Evolutionary conservation across 2,888 invertebrate genomes (phyloP), one percentile per base, ranked within the genome.

Genomic region (Eupithecia insigniata): DNA sequence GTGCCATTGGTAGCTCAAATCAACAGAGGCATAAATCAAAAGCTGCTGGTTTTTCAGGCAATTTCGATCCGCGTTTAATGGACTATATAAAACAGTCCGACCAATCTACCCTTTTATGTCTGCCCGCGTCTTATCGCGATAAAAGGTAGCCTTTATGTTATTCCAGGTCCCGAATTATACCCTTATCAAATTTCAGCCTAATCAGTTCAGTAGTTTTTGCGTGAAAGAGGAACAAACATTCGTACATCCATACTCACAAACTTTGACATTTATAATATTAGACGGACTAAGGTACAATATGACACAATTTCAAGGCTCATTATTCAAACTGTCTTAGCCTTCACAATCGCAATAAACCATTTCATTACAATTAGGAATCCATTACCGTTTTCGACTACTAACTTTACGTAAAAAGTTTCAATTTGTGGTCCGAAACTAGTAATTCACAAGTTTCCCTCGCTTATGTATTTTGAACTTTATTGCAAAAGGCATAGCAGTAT

Each of bases 401-500:
- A 51, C 62, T 62, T n/a, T 28, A 43, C 3, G 26, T 51, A 46
- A n/a, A 26, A 43, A 10, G 28, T 26, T 64, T 62, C n/a, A n/a
- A 34, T 55, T 12, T 36, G 36, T 61, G 68, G 34, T 62, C 30
- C 26, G 16, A 64, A 70, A 28, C n/a, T 43, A 6, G 1, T 39
- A 66, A 32, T 43, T 46, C 26, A 69, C 36, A 34, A n/a, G 34
- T 12, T 61, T 18, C 7, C 22, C 61, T 30, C 66, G 51, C 65
- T 16, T 36, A 28, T 61, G 14, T 26, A n/a, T 51, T 61, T 34
- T n/a, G 65, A 70, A 58, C 70, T 30, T 39, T 32, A 66, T 51
- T 34, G 22, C 16, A 46, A 72, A 55, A 67, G 61, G 60, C 69
- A 69, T 72, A 55, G 69, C 61, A 66, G 32, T 66, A 75, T 69